Evolutionary conservation across 2,113 vertebrate genomes (phyloP), one percentile per base, ranked within the genome.

Genomic region (Gavialis gangeticus): DNA sequence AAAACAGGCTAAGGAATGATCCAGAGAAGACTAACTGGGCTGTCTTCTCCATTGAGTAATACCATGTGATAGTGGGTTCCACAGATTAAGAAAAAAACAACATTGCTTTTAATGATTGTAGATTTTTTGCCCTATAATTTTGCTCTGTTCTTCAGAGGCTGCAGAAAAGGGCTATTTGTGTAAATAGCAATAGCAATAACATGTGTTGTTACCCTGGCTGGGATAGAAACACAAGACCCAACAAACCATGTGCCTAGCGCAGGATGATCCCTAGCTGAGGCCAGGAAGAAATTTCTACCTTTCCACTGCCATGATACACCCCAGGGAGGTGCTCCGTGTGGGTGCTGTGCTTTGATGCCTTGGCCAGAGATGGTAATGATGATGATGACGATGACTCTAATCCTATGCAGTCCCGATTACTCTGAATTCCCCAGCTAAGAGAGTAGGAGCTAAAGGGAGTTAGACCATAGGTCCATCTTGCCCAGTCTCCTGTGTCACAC

Each of bases 391-490:
- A 57, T 1, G 56, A 71, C 10, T 62, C 11, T 83, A 5, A 46
- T 4, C 14, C 27, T 6, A 1, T 73, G 46, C 46, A 15, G 18
- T 12, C 77, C 12, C 73, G 0, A 0, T 5, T 64, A 46, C 1
- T 30, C 75, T 95, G 60, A 80, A 80, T 69, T 13, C 25, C 89
- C 87, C 46, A 46, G 46, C 46, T 46, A 46, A 9, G 46, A 46
- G 46, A 46, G 46, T 46, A 46, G 46, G 46, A 46, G 46, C 46
- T 46, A 46, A 46, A 46, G 46, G 46, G 46, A 8, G 46, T 46
- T 46, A 46, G 46, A 46, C 46, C 46, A 46, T 46, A 46, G 46
- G 46, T 46, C 46, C 46, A 46, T 46, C 46, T 46, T 9, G 46
- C 46, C 46, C 7, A 46, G 46, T 46, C 8, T 46, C 46, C 46